Evolutionary conservation across 2,888 invertebrate genomes (phyloP).

Genomic region (Muschampia plurimacula): DNA sequence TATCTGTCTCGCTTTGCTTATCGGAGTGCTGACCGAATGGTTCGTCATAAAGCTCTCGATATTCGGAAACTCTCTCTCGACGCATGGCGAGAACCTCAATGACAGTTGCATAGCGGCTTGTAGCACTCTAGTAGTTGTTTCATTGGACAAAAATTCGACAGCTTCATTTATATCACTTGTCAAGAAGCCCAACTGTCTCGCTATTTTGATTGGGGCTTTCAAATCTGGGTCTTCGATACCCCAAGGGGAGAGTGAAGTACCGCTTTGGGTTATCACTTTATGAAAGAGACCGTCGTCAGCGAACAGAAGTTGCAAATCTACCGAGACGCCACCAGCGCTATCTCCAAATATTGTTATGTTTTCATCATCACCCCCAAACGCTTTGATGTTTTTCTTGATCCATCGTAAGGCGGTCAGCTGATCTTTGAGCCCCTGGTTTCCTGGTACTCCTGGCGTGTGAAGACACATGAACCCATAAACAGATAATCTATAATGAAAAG

Average conservation of each 20-base stretch:
- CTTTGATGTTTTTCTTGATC: conserved; percentile 63
- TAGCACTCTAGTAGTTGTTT: conserved; percentile 48
- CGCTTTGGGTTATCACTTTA: conserved; percentile 64
- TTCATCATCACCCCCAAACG: conserved; percentile 63
- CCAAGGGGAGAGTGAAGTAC: conserved; percentile 50
- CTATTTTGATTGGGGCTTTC: conserved; percentile 53
- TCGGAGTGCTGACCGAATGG: conserved; percentile 53
- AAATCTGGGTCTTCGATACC: conserved; percentile 50
- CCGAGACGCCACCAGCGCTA: conserved; percentile 62
- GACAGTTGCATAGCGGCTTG: conserved; percentile 48
- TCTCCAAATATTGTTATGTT: conserved; percentile 65
- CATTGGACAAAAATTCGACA: conserved; percentile 54
- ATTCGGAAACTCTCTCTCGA: conserved; percentile 58
- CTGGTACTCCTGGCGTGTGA: conserved; percentile 57
- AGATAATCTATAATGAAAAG: conserved; percentile 65
- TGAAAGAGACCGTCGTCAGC: conserved; percentile 58
- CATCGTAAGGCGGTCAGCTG: conserved; percentile 63
- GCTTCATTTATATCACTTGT: conserved; percentile 55
- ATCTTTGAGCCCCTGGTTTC: conserved; percentile 70
- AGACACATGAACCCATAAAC: conserved; percentile 70
- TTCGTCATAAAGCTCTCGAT: conserved; percentile 57
- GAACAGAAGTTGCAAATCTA: conserved; percentile 59
- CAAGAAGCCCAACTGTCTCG: conserved; percentile 54
- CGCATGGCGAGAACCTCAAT: conserved; percentile 53
- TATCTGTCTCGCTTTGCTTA: conserved; percentile 55